phyloP scores from a whole-genome alignment of 2,888 invertebrate genomes.

The Ariolimax columbianus region DNA sequence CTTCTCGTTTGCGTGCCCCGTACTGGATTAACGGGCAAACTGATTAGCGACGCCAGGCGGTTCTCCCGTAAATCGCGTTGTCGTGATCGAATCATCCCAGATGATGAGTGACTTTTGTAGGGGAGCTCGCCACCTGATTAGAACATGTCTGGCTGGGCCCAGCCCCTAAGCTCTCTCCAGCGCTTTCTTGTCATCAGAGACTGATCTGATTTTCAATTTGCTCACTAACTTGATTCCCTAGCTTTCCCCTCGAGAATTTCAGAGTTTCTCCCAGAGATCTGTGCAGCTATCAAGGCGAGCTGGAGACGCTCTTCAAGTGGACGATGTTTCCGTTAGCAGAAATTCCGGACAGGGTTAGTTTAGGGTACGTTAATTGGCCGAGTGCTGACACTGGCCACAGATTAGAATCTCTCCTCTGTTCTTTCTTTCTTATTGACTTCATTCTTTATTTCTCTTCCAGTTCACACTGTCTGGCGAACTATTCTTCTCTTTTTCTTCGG shows the following conservation, averaged over 20 bases:
- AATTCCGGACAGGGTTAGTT: constrained; percentile 14
- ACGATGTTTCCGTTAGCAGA: neutral
- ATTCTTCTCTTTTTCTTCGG: no score
- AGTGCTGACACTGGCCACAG: constrained; percentile 40
- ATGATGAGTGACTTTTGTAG: constrained; percentile 63
- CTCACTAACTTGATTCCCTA: constrained; percentile 64
- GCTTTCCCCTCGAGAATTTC: constrained; percentile 50
- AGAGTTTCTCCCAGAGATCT: constrained; percentile 36
- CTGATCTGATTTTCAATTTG: constrained; percentile 72
- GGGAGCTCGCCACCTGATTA: constrained; percentile 49
- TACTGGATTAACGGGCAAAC: constrained; percentile 44
- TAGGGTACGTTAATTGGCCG: constrained; percentile 44
- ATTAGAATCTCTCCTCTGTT: constrained; percentile 33
- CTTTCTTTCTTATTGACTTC: constrained; percentile 14
- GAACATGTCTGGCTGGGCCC: constrained; percentile 44
- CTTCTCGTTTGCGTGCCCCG: constrained; percentile 39
- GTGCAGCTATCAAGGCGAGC: constrained; percentile 25
- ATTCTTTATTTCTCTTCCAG: neutral
- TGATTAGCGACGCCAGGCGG: constrained; percentile 45
- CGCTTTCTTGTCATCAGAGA: constrained; percentile 62
- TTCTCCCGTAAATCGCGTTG: constrained; percentile 49
- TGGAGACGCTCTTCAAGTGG: neutral
- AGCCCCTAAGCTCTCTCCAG: constrained; percentile 46
- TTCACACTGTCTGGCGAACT: no score
- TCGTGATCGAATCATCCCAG: constrained; percentile 54